These are phyloP conservation scores for Alectoris magna DNA, from an alignment of 2,797 vertebrate genomes.

Conservation along the genomic window DNA sequence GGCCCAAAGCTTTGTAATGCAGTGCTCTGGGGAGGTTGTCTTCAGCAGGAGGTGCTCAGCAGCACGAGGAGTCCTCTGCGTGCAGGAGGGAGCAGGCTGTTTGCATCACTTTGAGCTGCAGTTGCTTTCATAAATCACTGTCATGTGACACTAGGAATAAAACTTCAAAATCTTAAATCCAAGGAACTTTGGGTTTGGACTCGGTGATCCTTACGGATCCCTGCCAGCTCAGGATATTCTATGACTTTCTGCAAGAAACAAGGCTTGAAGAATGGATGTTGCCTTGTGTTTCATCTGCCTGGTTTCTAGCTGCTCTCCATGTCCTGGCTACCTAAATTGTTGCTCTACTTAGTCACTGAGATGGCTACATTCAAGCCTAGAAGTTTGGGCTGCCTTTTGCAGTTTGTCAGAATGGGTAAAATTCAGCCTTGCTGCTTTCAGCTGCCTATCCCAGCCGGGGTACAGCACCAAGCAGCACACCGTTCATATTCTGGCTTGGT, in stretches of 20 bases:
- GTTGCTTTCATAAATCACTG: background rate
- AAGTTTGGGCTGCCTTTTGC: background rate
- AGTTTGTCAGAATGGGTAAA: background rate
- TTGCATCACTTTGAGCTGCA: background rate
- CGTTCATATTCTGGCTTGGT: background rate
- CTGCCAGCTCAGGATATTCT: too few relatives aligned
- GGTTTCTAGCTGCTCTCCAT: background rate
- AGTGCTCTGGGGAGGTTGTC: rapidly evolving
- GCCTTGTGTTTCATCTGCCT: background rate
- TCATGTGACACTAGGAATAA: too few relatives aligned
- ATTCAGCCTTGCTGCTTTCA: background rate
- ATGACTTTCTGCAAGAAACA: rapidly evolving
- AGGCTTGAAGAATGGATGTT: background rate
- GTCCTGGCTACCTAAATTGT: background rate
- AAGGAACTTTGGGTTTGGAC: background rate
- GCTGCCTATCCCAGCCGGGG: too few relatives aligned
- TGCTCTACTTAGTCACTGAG: rapidly evolving
- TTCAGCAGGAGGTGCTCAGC: background rate
- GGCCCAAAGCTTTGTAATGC: background rate
- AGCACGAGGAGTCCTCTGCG: background rate
- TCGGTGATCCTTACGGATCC: too few relatives aligned
- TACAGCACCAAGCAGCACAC: rapidly evolving
- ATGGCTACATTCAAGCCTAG: background rate
- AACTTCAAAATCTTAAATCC: background rate
- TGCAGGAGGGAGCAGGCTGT: background rate